Conservation (phyloP, 2,888 invertebrate species). For the Pachymerium ferrugineum region DNA sequence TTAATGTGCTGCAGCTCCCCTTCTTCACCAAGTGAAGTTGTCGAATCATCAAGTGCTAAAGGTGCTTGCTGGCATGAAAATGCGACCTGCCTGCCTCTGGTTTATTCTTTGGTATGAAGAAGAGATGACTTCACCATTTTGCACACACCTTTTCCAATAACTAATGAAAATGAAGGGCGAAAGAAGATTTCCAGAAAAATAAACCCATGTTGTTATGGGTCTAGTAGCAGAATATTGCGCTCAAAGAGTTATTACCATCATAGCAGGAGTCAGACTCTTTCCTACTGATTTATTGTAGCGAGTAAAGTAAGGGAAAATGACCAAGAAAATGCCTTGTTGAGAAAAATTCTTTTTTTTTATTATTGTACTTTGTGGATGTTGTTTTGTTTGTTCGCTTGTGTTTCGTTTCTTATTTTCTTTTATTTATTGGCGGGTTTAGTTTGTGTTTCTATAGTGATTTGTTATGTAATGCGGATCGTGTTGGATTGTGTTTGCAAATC, state of each 20-base stretch:
- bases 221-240: not conserved
- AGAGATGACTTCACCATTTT: not conserved
- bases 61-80: slow-evolving; percentile 18
- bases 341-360: not conserved
- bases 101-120: not conserved
- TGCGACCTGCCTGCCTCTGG: not conserved
- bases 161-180: too few species aligned
- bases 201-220: not conserved
- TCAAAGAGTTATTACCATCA: slow-evolving; percentile 10
- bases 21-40: slow-evolving; percentile 18
- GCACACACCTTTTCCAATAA: too few species aligned
- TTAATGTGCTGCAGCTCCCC: slow-evolving; percentile 17
- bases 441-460: slow-evolving; percentile 10
- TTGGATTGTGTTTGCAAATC: slow-evolving; percentile 14
- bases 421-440: slow-evolving; percentile 18
- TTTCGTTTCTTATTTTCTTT: not conserved
- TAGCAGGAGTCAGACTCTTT: slow-evolving; percentile 10
- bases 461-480: slow-evolving; percentile 18
- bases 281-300: not conserved
- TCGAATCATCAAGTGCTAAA: slow-evolving; percentile 21
- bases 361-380: not conserved
- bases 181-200: too few species aligned
- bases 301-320: slow-evolving; percentile 16
- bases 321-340: slow-evolving; percentile 10
- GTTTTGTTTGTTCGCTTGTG: not conserved